These are phyloP conservation scores for Gymnoscopelus microlampas DNA, from an alignment of 2,797 vertebrate species.

Conservation along the genomic window DNA sequence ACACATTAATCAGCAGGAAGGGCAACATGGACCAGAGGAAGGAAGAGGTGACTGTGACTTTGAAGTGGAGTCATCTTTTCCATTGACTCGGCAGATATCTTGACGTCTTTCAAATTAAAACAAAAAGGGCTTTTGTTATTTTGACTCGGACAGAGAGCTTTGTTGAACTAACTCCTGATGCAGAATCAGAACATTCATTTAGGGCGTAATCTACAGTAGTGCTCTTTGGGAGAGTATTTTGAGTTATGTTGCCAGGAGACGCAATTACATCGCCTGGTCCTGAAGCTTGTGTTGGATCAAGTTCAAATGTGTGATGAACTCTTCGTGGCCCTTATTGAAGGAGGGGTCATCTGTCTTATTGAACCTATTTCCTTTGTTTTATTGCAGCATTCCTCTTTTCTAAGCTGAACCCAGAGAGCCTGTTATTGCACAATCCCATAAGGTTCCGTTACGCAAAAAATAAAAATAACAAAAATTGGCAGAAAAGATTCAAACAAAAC, in stretches of 20 bases:
- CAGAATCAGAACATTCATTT: background rate
- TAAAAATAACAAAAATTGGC: conserved; percentile 17
- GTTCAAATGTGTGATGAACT: conserved; percentile 67
- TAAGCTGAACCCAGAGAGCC: conserved; percentile 42
- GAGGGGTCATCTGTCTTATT: conserved; percentile 59
- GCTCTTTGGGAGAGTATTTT: conserved; percentile 54
- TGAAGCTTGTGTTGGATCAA: conserved; percentile 65
- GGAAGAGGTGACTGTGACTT: conserved; percentile 63
- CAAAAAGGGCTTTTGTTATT: conserved; percentile 10
- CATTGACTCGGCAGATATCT: conserved; percentile 38
- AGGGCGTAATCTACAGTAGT: conserved; percentile 32
- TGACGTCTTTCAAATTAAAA: conserved; percentile 40
- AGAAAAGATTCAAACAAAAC: conserved; percentile 14
- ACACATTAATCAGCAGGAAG: conserved; percentile 56
- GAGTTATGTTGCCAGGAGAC: conserved; percentile 68
- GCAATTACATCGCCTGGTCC: conserved; percentile 59
- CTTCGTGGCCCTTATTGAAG: conserved; percentile 54
- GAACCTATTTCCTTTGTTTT: conserved; percentile 69
- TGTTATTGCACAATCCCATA: conserved; percentile 23
- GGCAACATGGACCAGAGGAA: conserved; percentile 28
- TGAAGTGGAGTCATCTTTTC: conserved; percentile 59
- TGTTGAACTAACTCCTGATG: conserved; percentile 39
- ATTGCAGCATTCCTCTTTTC: conserved; percentile 55
- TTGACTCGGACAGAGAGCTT: conserved; percentile 51
- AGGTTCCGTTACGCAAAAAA: conserved; percentile 19